A percentile compares a stretch with the other conserved stretches of the same genome.
phyloP scores from a whole-genome alignment of 1,140 invertebrate genomes.

The Lysiphlebus fabarum region DNA sequence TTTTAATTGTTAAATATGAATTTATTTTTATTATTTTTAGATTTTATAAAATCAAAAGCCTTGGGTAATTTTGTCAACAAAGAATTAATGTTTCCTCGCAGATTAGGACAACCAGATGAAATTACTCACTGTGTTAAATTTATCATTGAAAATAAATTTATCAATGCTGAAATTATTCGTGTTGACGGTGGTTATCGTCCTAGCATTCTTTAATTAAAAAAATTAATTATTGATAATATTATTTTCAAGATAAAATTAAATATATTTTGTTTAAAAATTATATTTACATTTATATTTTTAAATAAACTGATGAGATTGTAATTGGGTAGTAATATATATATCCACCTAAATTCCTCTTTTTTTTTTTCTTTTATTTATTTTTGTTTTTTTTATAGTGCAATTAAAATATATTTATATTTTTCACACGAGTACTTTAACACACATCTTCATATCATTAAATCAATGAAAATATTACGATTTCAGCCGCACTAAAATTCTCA shows the following conservation, averaged over 20 bases:
- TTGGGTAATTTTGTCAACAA: neutral
- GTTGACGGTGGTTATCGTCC: constrained; percentile 28
- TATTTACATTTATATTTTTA: too few relatives aligned
- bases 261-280: too few relatives aligned
- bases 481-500: neutral
- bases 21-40: neutral
- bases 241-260: too few relatives aligned
- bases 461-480: too few relatives aligned
- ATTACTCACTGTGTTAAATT: constrained; percentile 82
- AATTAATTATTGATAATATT: neutral
- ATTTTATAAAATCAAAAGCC: neutral
- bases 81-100: constrained; percentile 57
- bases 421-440: too few relatives aligned
- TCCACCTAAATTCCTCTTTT: neutral
- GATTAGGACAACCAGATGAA: constrained; percentile 85
- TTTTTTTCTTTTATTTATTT: too few relatives aligned
- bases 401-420: too few relatives aligned
- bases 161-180: constrained; percentile 31
- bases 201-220: neutral
- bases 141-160: constrained; percentile 85
- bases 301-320: too few relatives aligned
- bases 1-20: neutral
- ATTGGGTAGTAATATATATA: neutral
- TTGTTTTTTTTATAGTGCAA: too few relatives aligned
- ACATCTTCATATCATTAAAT: too few relatives aligned